These are phyloP conservation scores for Zygaena filipendulae DNA, from an alignment of 2,888 invertebrate species.

Conservation along the genomic window DNA sequence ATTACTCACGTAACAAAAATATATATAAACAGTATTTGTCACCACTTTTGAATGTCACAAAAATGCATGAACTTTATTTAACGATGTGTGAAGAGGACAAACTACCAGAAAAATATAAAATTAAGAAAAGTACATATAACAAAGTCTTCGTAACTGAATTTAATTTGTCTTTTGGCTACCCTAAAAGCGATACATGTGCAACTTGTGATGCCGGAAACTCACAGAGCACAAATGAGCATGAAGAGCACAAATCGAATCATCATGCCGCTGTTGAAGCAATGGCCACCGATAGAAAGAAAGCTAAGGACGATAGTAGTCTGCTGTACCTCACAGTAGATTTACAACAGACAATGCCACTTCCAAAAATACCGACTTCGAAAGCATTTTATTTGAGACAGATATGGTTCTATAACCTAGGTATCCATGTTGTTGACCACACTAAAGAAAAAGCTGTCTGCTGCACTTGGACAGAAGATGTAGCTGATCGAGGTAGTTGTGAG, in stretches of 20 bases:
- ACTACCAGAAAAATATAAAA: constrained; percentile 15
- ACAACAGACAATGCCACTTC: constrained; percentile 8
- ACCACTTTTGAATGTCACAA: constrained; percentile 18
- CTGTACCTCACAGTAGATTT: constrained; percentile 4
- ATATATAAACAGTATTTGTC: constrained; percentile 19
- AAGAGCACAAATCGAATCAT: constrained; percentile 14
- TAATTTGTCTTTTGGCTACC: constrained; percentile 20
- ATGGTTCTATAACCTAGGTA: constrained; percentile 12
- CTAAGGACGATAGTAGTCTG: constrained; percentile 5
- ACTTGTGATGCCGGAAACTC: constrained; percentile 18
- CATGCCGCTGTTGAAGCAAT: constrained; percentile 16
- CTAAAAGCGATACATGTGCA: constrained; percentile 18
- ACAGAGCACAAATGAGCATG: no score
- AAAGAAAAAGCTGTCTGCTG: constrained; percentile 15
- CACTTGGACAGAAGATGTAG: constrained; percentile 16
- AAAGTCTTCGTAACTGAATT: constrained; percentile 20
- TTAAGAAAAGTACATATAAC: constrained; percentile 17
- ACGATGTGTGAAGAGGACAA: constrained; percentile 14
- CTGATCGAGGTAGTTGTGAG: constrained; percentile 8
- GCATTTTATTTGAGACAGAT: constrained; percentile 14
- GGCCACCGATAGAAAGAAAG: constrained; percentile 11
- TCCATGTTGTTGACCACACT: constrained; percentile 13
- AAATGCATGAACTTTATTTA: constrained; percentile 18
- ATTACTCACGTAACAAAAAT: constrained; percentile 20
- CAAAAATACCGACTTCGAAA: constrained; percentile 5